Percentiles rank a stretch among this genome's conserved stretches.
These are phyloP conservation scores for Mustela erminea DNA, from an alignment of 2,797 vertebrate genomes.

Conservation along the genomic window DNA sequence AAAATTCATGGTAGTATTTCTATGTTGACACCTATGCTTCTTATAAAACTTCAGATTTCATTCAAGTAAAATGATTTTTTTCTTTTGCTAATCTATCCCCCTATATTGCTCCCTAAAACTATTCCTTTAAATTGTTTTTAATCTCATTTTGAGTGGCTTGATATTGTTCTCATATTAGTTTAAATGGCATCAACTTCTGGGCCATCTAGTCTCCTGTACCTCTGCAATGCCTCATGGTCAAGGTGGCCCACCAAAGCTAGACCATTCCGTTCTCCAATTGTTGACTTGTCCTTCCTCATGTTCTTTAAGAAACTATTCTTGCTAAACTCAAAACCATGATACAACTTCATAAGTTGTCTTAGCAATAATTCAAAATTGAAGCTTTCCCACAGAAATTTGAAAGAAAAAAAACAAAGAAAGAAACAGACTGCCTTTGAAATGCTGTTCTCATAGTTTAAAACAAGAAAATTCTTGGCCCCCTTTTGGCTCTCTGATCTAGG, in stretches of 20 bases:
- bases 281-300: rapidly evolving
- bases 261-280: neutral
- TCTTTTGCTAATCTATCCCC: neutral
- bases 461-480: neutral
- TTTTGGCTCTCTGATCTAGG: neutral
- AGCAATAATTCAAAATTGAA: constrained; percentile 29
- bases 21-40: neutral
- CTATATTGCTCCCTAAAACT: neutral
- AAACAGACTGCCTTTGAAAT: neutral
- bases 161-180: neutral
- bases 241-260: neutral
- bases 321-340: neutral
- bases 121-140: neutral
- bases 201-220: neutral
- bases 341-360: neutral
- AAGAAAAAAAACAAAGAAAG: constrained; percentile 21
- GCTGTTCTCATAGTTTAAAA: neutral
- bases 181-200: neutral
- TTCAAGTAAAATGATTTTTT: neutral
- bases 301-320: neutral
- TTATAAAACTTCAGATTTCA: neutral
- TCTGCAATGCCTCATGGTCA: neutral
- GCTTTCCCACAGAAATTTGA: neutral
- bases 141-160: neutral
- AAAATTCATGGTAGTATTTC: neutral